These are phyloP conservation scores for Bufotes viridis DNA, from an alignment of 2,797 vertebrate genomes.

Conservation along the genomic window DNA sequence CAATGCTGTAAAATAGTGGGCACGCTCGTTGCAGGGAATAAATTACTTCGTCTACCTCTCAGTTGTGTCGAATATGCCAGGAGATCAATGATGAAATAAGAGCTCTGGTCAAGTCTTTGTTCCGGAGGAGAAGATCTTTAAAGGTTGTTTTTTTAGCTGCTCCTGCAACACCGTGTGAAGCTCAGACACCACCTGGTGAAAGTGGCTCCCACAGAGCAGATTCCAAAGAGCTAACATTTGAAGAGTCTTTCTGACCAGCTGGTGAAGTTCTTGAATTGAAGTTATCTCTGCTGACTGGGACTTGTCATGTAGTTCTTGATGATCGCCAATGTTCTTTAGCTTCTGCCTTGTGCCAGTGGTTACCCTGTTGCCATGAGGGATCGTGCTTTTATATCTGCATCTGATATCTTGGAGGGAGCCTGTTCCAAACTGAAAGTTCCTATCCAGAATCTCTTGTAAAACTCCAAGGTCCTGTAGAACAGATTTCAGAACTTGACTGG, in stretches of 20 bases:
- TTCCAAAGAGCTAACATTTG: conserved; percentile 95
- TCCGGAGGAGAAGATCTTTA: conserved; percentile 90
- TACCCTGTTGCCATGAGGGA: too few species aligned
- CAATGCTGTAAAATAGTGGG: conserved; percentile 92
- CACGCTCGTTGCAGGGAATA: conserved; percentile 90
- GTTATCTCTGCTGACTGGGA: conserved; percentile 91
- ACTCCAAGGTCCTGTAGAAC: conserved; percentile 86
- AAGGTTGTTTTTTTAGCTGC: conserved; percentile 90
- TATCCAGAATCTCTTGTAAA: conserved; percentile 90
- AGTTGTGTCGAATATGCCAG: conserved; percentile 94
- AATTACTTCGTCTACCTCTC: conserved; percentile 92
- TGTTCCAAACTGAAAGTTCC: conserved; percentile 92
- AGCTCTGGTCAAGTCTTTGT: conserved; percentile 89
- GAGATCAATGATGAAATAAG: conserved; percentile 94
- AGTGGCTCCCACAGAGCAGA: conserved; percentile 93
- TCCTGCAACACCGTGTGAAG: conserved; percentile 97
- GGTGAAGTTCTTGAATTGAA: conserved; percentile 92
- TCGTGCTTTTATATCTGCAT: too few species aligned
- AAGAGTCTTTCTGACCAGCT: conserved; percentile 89
- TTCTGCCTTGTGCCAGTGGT: conserved; percentile 76
- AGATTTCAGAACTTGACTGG: conserved; percentile 79
- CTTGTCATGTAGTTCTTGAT: conserved; percentile 61
- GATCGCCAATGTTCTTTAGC: conserved; percentile 58
- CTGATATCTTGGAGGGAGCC: conserved; percentile 81
- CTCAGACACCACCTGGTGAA: conserved; percentile 89